Base-by-base conservation (phyloP, 2,888 invertebrate species). In the Rotaria macrura region DNA sequence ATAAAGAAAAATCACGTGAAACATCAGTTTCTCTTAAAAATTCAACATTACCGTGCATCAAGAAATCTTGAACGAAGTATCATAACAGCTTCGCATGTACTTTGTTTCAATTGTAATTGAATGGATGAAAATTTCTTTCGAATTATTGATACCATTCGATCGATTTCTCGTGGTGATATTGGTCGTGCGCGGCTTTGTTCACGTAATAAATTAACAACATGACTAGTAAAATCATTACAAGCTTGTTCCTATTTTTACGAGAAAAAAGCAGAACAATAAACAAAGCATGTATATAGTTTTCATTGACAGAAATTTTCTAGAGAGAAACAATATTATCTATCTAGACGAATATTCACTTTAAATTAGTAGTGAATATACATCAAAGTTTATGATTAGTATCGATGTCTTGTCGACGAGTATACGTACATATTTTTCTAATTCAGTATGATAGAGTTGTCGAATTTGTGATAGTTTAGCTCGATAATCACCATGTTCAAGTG, bases 151-250 rank as follows among this genome's bases (percentile, higher is more conserved):
- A 91, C 91, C 90, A 90, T 90, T 38, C 97, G 94, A 92, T 99
- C 98, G 89, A 99, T 99, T 92, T 99, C 99, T 92, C 94, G 97
- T 84, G 96, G 96, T 86, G 97, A 96, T 89, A 99, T 98, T 85
- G 98, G 98, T 89, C 98, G 93, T 88, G 97, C 98, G 89, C 97
- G 95, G 90, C 96, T 96, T 92, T 98, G 97, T 92, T 98, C 96
- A 86, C 97, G 93, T 88, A 98, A 93, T 89, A 98, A 92, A 92
- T 98, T 98, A 95, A 97, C 96, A 88, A 99, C 99, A 92, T 99
- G 99, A n/a, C 97, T 98, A 87, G 99, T 99, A 92, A 99, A 99
- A 93, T 99, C 98, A 92, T 96, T 96, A 93, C 99, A 99, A n/a
- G 98, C 98, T 93, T 94, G 87, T 83, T 84, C 65, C 65, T 65